Percentiles rank a stretch among this genome's conserved stretches.
Evolutionary conservation across 2,888 invertebrate genomes (phyloP).

Genomic region (Thysanoteuthis rhombus): DNA sequence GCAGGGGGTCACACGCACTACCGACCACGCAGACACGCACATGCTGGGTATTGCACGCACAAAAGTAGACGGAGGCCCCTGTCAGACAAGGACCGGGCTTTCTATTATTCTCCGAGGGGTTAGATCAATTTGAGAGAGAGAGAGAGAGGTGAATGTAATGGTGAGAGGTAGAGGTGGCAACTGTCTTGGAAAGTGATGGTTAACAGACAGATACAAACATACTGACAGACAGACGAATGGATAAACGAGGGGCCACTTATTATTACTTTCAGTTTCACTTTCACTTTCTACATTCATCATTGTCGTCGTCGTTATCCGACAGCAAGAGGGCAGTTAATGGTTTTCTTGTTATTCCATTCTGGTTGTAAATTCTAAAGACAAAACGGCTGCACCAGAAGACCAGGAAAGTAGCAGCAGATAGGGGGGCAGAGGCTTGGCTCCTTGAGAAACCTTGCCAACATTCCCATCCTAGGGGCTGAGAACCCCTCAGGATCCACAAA

Average conservation of each 20-base stretch:
- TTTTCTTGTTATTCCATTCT: not conserved
- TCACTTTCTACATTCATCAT: not conserved
- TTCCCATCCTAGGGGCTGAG: too few species aligned
- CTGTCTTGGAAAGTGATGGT: not conserved
- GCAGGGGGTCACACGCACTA: not conserved
- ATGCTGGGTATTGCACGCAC: not conserved
- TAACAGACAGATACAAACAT: not conserved
- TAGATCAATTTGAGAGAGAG: not conserved
- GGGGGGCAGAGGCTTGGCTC: too few species aligned
- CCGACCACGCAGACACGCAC: not conserved
- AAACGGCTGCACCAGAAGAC: not conserved
- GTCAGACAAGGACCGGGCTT: not conserved
- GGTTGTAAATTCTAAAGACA: not conserved
- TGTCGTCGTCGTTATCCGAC: not conserved
- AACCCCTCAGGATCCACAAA: too few species aligned
- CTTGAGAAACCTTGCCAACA: too few species aligned
- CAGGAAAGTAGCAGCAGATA: too few species aligned
- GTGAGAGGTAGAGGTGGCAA: not conserved
- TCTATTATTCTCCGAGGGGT: not conserved
- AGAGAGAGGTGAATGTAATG: too few species aligned
- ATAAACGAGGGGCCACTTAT: not conserved
- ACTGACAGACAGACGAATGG: not conserved
- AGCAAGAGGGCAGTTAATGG: not conserved
- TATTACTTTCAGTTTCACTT: not conserved
- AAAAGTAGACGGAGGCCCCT: not conserved